Conservation (phyloP, 1,140 invertebrate species). For the Scaptodrosophila lebanonensis region DNA sequence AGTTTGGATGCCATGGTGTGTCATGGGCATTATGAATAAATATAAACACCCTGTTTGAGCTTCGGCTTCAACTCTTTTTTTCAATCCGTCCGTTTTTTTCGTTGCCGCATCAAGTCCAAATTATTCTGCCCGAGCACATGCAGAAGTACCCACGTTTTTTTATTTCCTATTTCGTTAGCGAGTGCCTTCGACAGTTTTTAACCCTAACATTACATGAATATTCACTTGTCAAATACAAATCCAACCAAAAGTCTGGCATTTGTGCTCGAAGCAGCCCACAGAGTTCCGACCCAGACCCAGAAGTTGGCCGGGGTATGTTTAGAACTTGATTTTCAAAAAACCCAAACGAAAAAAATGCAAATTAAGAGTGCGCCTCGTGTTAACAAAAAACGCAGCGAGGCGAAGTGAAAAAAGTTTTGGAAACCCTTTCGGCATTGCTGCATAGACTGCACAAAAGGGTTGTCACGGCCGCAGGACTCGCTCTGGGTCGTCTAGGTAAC, state of each 20-base stretch:
- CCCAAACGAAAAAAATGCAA: conserved; percentile 65
- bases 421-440: conserved; percentile 63
- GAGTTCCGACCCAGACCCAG: conserved; percentile 9
- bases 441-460: conserved; percentile 52
- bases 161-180: conserved; percentile 17
- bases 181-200: conserved; percentile 42
- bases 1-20: no score
- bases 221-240: conserved; percentile 73
- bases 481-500: conserved; percentile 57
- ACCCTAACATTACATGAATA: conserved; percentile 72
- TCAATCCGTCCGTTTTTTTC: conserved; percentile 18
- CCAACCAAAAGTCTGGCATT: conserved; percentile 49
- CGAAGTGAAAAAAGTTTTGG: conserved; percentile 50
- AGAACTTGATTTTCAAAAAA: conserved; percentile 68
- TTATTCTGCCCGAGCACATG: conserved; percentile 73
- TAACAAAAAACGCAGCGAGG: no score
- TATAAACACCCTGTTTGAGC: conserved; percentile 2
- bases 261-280: conserved; percentile 33
- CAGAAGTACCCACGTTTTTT: conserved; percentile 73
- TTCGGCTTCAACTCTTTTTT: conserved; percentile 34
- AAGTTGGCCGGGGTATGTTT: conserved; percentile 58
- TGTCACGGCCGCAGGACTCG: conserved; percentile 58
- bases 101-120: conserved; percentile 53
- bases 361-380: conserved; percentile 50
- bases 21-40: conserved; percentile 25